Evolutionary conservation across 2,797 vertebrate species (phyloP).

Genomic region (Heliangelus exortis): DNA sequence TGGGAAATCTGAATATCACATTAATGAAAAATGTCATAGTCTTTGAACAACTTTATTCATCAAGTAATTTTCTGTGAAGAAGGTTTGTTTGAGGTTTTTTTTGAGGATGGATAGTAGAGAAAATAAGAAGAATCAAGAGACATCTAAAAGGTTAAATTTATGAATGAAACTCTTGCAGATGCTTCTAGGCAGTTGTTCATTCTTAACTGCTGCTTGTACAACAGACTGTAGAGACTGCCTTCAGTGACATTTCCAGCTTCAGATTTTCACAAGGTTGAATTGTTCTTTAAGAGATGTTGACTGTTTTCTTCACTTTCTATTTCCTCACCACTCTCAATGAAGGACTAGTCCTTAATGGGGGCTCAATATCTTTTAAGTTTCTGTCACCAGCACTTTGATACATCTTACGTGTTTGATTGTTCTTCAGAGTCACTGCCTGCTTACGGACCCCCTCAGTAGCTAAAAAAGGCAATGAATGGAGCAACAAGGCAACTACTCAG

Average conservation of each 20-base stretch:
- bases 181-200: slow-evolving; percentile 56
- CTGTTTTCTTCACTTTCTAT: background rate
- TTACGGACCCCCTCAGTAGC: background rate
- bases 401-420: background rate
- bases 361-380: background rate
- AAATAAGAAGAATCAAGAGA: background rate
- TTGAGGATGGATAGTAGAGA: background rate
- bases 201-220: slow-evolving; percentile 13
- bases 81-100: background rate
- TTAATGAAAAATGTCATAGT: background rate
- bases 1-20: background rate
- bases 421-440: background rate
- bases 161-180: slow-evolving; percentile 1
- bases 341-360: background rate
- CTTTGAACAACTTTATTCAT: background rate
- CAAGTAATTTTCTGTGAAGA: background rate
- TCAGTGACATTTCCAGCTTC: slow-evolving; percentile 44
- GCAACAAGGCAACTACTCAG: background rate
- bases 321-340: background rate
- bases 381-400: background rate
- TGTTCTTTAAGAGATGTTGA: background rate
- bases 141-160: background rate
- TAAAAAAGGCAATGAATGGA: background rate
- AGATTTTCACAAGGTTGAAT: background rate
- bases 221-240: slow-evolving; percentile 46